phyloP scores from a whole-genome alignment of 2,113 vertebrate species.

The Silurus glanis region DNA sequence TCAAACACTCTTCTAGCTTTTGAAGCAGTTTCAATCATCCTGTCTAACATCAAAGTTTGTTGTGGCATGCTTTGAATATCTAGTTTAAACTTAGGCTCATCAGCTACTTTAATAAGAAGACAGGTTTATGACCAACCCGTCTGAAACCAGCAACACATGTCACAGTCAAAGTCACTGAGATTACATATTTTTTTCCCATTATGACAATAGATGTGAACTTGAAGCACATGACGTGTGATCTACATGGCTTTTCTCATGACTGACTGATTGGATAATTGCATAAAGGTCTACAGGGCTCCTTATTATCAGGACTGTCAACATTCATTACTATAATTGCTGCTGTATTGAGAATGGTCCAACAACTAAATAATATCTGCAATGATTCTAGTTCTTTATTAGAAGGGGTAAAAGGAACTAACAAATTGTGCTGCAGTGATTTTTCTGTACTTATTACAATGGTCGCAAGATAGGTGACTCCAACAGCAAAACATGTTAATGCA shows the following conservation, averaged over 20 bases:
- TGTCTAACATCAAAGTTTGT: too few relatives aligned
- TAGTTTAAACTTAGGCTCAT: background rate
- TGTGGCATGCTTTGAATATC: background rate
- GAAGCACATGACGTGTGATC: background rate
- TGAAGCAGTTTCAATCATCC: too few relatives aligned
- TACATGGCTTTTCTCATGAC: background rate
- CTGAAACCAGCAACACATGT: background rate
- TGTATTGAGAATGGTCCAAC: background rate
- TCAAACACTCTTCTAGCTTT: too few relatives aligned
- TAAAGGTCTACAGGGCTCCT: background rate
- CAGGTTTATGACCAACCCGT: background rate
- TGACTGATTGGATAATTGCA: constrained; percentile 1
- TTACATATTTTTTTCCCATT: too few relatives aligned
- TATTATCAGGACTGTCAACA: background rate
- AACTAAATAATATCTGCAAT: background rate
- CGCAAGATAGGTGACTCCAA: background rate
- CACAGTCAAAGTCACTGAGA: background rate
- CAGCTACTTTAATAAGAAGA: background rate
- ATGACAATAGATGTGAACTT: too few relatives aligned
- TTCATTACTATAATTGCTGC: background rate
- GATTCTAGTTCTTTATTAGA: background rate
- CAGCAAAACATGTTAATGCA: background rate
- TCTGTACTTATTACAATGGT: background rate
- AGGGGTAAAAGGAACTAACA: background rate
- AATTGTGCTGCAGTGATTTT: background rate